A percentile compares a stretch with the other conserved stretches of the same genome.
Conservation (phyloP, 2,113 vertebrate genomes). For the Thalassarche chlororhynchos region DNA sequence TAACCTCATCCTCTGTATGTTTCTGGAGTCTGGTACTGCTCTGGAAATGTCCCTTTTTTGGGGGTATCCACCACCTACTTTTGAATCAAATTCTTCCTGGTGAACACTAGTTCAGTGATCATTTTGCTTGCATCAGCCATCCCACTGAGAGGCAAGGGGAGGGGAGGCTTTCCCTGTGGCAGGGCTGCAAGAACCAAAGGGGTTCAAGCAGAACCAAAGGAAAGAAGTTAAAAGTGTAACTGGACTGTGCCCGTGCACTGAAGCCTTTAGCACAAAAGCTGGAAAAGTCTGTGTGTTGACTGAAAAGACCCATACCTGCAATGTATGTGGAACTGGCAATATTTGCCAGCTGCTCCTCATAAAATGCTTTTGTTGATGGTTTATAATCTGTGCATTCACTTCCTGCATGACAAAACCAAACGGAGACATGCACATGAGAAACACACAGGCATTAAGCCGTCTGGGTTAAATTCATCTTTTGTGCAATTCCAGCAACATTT, state of each 20-base stretch:
- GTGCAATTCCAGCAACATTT: neutral
- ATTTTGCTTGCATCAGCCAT: neutral
- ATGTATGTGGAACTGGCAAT: neutral
- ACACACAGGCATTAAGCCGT: neutral
- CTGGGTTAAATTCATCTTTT: neutral
- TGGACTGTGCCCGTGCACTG: neutral
- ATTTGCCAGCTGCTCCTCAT: neutral
- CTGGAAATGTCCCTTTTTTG: neutral
- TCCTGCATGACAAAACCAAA: neutral
- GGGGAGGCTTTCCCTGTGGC: neutral
- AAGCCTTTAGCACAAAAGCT: neutral
- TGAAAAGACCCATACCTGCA: neutral
- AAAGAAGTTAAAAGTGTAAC: neutral
- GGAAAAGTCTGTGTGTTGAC: neutral
- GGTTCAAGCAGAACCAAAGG: neutral
- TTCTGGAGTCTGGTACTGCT: neutral
- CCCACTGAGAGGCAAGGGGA: neutral
- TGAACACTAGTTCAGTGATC: neutral
- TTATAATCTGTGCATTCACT: neutral
- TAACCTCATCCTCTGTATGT: neutral
- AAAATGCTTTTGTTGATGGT: neutral
- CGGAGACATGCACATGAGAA: neutral
- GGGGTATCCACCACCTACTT: neutral
- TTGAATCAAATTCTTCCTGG: neutral
- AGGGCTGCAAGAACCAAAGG: neutral